A percentile compares a stretch with the other conserved stretches of the same genome.
These are phyloP conservation scores for Lasioglossum vierecki DNA, from an alignment of 2,888 invertebrate genomes.

Conservation along the genomic window DNA sequence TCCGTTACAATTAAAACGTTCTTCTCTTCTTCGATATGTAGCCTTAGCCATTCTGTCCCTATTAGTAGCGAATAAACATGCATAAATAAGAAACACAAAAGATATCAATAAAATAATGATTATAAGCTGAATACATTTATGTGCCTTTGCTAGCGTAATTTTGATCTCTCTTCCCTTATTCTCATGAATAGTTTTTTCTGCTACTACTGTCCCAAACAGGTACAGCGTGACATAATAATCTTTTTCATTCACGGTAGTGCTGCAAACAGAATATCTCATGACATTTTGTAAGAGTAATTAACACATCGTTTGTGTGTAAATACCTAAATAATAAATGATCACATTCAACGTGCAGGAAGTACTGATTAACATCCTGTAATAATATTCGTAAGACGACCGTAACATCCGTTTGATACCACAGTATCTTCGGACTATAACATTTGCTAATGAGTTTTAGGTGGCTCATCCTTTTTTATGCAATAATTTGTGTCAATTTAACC, in stretches of 20 bases:
- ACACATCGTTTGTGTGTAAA: neutral
- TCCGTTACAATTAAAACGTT: constrained; percentile 69
- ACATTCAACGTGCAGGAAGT: constrained; percentile 72
- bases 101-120: constrained; percentile 15
- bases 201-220: constrained; percentile 78
- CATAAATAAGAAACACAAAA: neutral
- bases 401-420: constrained; percentile 79
- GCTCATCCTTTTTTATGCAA: constrained; percentile 37
- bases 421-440: constrained; percentile 72
- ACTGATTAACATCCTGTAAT: constrained; percentile 75
- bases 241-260: constrained; percentile 69
- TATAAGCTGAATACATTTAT: constrained; percentile 73
- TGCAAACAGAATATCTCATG: constrained; percentile 59
- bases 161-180: constrained; percentile 78
- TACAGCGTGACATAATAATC: constrained; percentile 75
- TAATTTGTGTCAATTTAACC: neutral
- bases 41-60: constrained; percentile 78
- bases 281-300: neutral
- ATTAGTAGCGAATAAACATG: neutral
- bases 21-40: constrained; percentile 66
- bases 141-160: constrained; percentile 75
- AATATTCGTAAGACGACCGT: constrained; percentile 75
- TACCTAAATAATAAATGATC: constrained; percentile 79
- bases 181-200: constrained; percentile 74
- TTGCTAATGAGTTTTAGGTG: constrained; percentile 47